Evolutionary conservation across 2,888 invertebrate genomes (phyloP).

Genomic region (Acrocyrtus sp.): DNA sequence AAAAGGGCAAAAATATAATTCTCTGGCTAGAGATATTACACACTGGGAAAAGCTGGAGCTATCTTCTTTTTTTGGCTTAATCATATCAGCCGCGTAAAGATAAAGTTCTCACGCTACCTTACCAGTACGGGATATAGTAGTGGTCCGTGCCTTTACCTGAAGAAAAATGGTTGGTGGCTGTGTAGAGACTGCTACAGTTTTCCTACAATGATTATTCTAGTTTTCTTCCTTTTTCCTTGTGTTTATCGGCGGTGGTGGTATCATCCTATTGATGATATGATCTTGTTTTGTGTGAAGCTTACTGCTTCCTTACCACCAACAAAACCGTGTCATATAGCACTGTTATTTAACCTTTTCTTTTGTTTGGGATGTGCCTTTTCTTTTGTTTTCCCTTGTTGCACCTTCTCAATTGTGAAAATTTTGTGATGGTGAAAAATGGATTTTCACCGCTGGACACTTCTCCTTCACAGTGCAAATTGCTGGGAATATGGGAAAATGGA

Average conservation of each 20-base stretch:
- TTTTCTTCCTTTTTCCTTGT: neutral
- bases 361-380: constrained; percentile 3
- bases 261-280: constrained; percentile 16
- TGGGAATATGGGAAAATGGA: constrained; percentile 37
- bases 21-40: too few species aligned
- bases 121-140: too few species aligned
- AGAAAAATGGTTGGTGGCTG: too few species aligned
- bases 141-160: neutral
- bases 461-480: too few species aligned
- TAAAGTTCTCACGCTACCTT: constrained; percentile 47
- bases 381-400: neutral
- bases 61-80: neutral
- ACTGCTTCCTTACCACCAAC: too few species aligned
- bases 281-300: constrained; percentile 15
- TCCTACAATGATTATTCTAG: constrained; percentile 24
- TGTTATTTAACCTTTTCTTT: constrained; percentile 1
- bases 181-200: too few species aligned
- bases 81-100: neutral
- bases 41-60: too few species aligned
- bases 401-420: constrained; percentile 2
- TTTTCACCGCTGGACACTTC: constrained; percentile 50
- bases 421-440: constrained; percentile 51
- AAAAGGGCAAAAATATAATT: neutral
- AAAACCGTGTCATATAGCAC: constrained; percentile 7
- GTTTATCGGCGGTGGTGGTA: neutral